Percentiles rank a stretch among this genome's conserved stretches.
These are phyloP conservation scores for Petrocephalus sullivani DNA, from an alignment of 2,797 vertebrate species.

Conservation along the genomic window DNA sequence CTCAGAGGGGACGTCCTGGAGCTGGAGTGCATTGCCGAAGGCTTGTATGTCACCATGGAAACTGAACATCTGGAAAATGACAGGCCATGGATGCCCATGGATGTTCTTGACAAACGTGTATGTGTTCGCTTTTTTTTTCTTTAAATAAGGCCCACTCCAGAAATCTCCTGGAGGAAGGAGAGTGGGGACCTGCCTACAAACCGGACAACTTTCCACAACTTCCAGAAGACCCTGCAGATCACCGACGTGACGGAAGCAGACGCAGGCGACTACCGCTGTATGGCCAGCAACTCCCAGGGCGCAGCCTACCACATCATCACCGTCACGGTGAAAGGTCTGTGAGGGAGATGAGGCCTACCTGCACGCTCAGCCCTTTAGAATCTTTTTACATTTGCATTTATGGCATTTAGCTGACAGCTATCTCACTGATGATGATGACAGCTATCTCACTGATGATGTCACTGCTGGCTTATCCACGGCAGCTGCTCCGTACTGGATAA, in stretches of 20 bases:
- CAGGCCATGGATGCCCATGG: too few relatives aligned
- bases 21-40: slow-evolving; percentile 92
- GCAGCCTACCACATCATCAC: slow-evolving; percentile 75
- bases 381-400: too few relatives aligned
- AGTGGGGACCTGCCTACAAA: slow-evolving; percentile 71
- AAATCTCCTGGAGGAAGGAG: slow-evolving; percentile 84
- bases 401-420: too few relatives aligned
- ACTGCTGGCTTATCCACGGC: slow-evolving; percentile 5
- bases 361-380: not conserved
- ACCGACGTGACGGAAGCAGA: slow-evolving; percentile 80
- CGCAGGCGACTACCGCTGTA: slow-evolving; percentile 81
- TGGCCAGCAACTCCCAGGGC: slow-evolving; percentile 75
- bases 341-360: not conserved
- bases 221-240: slow-evolving; percentile 84
- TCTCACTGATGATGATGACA: too few relatives aligned
- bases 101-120: too few relatives aligned
- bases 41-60: slow-evolving; percentile 72
- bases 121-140: not conserved
- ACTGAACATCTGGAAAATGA: not conserved
- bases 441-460: not conserved
- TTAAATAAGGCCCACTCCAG: slow-evolving; percentile 78
- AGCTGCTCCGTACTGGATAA: slow-evolving; percentile 96
- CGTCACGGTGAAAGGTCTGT: slow-evolving; percentile 84
- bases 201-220: slow-evolving; percentile 72
- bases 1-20: slow-evolving; percentile 80